Percentiles rank a stretch among this genome's conserved stretches.
Conservation (phyloP, 2,113 vertebrate species). For the Panthera leo region DNA sequence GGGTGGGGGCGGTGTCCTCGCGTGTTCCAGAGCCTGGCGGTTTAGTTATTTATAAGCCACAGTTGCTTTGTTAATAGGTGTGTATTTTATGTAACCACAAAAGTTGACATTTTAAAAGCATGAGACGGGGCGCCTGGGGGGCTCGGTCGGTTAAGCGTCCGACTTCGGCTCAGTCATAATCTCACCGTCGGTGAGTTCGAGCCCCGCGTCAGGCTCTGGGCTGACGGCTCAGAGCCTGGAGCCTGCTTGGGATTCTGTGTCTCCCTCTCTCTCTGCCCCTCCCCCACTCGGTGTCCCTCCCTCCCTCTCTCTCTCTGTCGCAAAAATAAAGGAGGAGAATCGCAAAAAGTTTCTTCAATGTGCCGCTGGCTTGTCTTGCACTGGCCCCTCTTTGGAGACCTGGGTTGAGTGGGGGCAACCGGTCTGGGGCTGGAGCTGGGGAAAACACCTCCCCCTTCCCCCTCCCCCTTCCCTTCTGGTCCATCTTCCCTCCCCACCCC, state of each 20-base stretch:
- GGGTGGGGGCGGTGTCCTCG: neutral
- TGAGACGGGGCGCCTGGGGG: neutral
- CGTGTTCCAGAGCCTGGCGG: neutral
- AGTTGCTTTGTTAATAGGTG: neutral
- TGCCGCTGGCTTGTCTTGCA: rapidly evolving
- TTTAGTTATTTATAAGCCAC: neutral
- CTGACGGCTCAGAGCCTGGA: too few relatives aligned
- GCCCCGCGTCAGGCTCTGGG: too few relatives aligned
- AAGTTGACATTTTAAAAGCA: slow-evolving; percentile 3
- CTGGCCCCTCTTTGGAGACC: rapidly evolving
- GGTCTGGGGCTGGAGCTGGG: neutral
- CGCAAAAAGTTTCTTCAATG: neutral
- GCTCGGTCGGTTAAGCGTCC: too few relatives aligned
- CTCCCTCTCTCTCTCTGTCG: too few relatives aligned
- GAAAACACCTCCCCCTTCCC: neutral
- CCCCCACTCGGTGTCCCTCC: too few relatives aligned
- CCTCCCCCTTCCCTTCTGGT: neutral
- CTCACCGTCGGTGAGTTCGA: too few relatives aligned
- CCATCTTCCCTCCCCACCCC: too few relatives aligned
- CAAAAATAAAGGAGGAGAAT: too few relatives aligned
- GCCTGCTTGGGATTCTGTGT: too few relatives aligned
- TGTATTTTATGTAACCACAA: neutral
- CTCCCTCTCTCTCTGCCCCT: too few relatives aligned
- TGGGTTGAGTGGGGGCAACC: rapidly evolving
- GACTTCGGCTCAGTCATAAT: too few relatives aligned